phyloP scores from a whole-genome alignment of 2,888 invertebrate genomes.

The Sarcophaga rosellei region DNA sequence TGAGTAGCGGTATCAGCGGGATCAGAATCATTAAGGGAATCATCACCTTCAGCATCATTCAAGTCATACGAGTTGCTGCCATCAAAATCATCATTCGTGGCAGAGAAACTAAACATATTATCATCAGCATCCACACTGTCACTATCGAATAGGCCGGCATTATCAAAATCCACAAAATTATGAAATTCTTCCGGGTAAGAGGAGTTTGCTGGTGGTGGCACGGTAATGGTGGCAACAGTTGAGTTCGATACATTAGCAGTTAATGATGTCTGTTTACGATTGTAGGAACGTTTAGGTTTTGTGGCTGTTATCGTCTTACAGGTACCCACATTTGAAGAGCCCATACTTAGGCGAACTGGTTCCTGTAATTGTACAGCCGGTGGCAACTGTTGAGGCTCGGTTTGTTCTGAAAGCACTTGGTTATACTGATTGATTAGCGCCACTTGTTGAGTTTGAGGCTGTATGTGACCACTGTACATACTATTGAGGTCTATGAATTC shows the following conservation, averaged over 20 bases:
- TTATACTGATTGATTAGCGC: slow-evolving; percentile 33
- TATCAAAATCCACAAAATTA: slow-evolving; percentile 78
- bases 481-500: slow-evolving; percentile 80
- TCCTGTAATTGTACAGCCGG: slow-evolving; percentile 11
- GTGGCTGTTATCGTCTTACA: slow-evolving; percentile 72
- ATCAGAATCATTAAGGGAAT: slow-evolving; percentile 58
- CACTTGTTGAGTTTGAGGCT: slow-evolving; percentile 42
- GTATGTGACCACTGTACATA: slow-evolving; percentile 72
- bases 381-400: neutral
- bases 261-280: slow-evolving; percentile 70
- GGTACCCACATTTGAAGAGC: slow-evolving; percentile 79
- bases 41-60: slow-evolving; percentile 75
- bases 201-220: slow-evolving; percentile 16
- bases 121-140: slow-evolving; percentile 80
- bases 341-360: slow-evolving; percentile 68
- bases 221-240: neutral
- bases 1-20: slow-evolving; percentile 33
- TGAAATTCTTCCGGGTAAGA: slow-evolving; percentile 70
- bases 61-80: slow-evolving; percentile 73
- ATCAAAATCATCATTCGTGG: slow-evolving; percentile 71
- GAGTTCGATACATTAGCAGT: neutral
- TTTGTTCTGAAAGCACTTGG: neutral
- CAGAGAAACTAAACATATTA: slow-evolving; percentile 71
- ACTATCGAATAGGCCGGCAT: slow-evolving; percentile 76
- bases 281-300: slow-evolving; percentile 78